Evolutionary conservation across 2,797 vertebrate species (phyloP).

Genomic region (Eospalax fontanierii): DNA sequence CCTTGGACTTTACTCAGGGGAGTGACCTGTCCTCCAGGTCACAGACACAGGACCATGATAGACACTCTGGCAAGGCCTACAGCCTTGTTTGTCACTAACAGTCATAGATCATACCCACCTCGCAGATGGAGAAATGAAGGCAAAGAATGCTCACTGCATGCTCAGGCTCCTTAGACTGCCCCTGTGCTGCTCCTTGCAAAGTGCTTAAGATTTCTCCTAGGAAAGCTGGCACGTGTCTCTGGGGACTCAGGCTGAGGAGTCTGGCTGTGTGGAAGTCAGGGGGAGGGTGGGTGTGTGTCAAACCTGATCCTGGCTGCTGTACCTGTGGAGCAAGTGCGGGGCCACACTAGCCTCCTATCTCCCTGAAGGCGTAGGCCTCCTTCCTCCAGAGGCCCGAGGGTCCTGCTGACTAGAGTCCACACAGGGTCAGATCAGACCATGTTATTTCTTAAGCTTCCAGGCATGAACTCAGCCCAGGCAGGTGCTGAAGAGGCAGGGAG

Average conservation of each 20-base stretch:
- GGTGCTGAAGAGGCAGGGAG: neutral
- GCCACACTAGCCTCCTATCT: neutral
- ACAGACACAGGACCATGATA: neutral
- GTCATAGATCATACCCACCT: neutral
- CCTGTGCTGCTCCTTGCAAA: neutral
- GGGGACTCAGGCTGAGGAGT: neutral
- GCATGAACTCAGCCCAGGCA: neutral
- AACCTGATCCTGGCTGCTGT: neutral
- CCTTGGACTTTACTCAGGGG: neutral
- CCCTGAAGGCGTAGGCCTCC: neutral
- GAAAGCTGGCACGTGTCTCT: neutral
- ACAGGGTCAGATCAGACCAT: neutral
- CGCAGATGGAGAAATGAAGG: slow-evolving; percentile 34
- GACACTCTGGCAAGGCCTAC: neutral
- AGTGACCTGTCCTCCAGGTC: too few relatives aligned
- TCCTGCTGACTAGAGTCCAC: neutral
- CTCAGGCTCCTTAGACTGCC: neutral
- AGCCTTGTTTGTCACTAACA: neutral
- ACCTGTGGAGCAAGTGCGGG: neutral
- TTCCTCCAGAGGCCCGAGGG: neutral
- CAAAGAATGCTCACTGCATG: neutral
- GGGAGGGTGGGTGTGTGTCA: neutral
- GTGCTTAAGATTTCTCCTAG: neutral
- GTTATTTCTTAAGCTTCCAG: neutral
- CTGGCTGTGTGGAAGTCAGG: neutral